Evolutionary conservation across 2,888 invertebrate genomes (phyloP), one percentile per base, ranked within the genome.

Genomic region (Apomyelois bistriatella): DNA sequence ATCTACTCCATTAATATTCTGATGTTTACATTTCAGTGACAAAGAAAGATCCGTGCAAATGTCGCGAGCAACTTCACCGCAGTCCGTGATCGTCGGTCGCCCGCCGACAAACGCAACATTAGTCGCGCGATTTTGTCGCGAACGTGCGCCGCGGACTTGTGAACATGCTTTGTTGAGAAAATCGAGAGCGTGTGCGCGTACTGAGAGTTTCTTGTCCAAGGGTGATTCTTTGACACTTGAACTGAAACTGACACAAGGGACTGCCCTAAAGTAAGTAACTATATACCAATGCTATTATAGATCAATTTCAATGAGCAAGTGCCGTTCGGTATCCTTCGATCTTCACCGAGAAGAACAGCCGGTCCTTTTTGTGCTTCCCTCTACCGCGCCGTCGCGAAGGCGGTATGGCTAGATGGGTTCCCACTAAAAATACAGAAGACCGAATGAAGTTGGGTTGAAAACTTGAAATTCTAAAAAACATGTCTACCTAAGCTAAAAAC

Each of bases 131-230:
- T 96, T 95, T 79, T 97, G 97, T 76, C 93, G 94, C 52, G 96
- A 96, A 70, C 93, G 95, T 46, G 94, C 96, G 10, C 96, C 96
- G 0, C 92, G 94, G 60, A 96, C 95, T 40, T 97, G 97, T 73
- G 97, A 97, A 75, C 95, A 96, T 65, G 94, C 94, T 0, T 91
- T 96, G 60, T 84, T 96, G 52, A 74, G 83, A 53, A 89, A 82
- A 63, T 93, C 94, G 15, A 91, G 96, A 55, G 96, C 96, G 0
- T 97, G 97, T 71, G 93, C 94, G 0, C 91, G 95, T 28, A 93
- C 94, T 6, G 97, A 97, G 76, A 96, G 96, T 79, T 97, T 95
- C 76, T 91, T 97, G 10, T 96, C 96, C 3, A 93, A 95, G 59
- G 95, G 95, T 54, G 96, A 95, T 79, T 94, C 94, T 50, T 91